Conservation (phyloP, 2,888 invertebrate genomes). For the Catocala nupta region DNA sequence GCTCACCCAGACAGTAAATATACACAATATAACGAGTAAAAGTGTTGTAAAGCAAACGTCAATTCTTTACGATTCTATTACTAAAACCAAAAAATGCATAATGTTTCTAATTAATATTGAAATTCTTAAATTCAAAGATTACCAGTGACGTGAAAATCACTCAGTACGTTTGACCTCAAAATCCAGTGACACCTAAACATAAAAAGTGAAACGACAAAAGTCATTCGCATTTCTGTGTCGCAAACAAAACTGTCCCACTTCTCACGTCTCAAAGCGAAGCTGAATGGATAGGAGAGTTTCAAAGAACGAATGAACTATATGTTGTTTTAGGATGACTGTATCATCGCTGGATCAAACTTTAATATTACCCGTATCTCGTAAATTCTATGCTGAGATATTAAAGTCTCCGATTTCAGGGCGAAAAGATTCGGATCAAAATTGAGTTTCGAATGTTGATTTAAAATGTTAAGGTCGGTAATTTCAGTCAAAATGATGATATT, state of each 20-base stretch:
- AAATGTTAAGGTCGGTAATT: no score
- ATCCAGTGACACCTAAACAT: conserved; percentile 37
- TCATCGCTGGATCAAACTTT: conserved; percentile 25
- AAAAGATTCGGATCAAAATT: neutral
- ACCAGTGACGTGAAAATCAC: no score
- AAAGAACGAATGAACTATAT: conserved; percentile 34
- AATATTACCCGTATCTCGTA: neutral
- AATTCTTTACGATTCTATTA: no score
- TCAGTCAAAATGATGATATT: no score
- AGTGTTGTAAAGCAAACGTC: no score
- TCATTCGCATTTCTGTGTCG: conserved; percentile 43
- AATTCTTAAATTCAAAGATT: neutral
- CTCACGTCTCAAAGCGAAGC: conserved; percentile 31
- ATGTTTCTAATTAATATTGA: neutral
- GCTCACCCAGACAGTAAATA: no score
- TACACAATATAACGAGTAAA: no score
- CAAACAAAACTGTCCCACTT: conserved; percentile 51
- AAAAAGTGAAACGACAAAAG: conserved; percentile 41
- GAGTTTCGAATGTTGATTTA: neutral
- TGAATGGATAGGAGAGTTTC: conserved; percentile 41
- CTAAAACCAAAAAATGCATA: neutral
- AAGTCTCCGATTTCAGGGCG: neutral
- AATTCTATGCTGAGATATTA: neutral
- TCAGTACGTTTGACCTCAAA: conserved; percentile 38
- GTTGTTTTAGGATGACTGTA: conserved; percentile 16